These are phyloP conservation scores for Eutolmus rufibarbis DNA, from an alignment of 2,888 invertebrate genomes.

Conservation along the genomic window DNA sequence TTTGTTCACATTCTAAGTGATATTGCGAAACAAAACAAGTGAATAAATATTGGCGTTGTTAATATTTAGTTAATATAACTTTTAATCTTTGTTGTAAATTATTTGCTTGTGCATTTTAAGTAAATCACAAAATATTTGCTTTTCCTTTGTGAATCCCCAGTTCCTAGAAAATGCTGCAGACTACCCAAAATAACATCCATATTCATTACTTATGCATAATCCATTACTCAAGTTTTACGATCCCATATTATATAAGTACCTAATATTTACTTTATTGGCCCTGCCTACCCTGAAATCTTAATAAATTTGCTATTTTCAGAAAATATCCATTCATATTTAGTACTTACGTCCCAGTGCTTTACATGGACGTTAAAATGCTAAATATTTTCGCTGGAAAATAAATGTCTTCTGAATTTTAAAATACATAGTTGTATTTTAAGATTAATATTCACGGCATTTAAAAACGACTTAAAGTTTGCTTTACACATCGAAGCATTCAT, in stretches of 20 bases:
- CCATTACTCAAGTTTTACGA: background rate
- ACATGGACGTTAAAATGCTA: too few relatives aligned
- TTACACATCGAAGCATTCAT: background rate
- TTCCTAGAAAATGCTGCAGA: background rate
- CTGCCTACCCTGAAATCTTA: background rate
- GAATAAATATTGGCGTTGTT: background rate
- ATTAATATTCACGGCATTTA: background rate
- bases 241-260: background rate
- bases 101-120: background rate
- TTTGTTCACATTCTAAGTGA: background rate
- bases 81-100: background rate
- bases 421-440: background rate
- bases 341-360: background rate
- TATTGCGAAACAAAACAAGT: background rate
- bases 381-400: too few relatives aligned
- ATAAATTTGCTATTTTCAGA: background rate
- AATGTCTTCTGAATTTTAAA: background rate
- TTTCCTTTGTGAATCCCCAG: background rate
- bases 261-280: background rate
- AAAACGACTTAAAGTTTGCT: background rate
- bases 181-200: background rate
- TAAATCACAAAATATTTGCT: background rate
- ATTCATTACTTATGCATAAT: background rate
- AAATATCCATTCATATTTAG: background rate
- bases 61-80: background rate